A percentile compares a stretch with the other conserved stretches of the same genome.
phyloP scores from a whole-genome alignment of 2,113 vertebrate species.

The Scomber japonicus region DNA sequence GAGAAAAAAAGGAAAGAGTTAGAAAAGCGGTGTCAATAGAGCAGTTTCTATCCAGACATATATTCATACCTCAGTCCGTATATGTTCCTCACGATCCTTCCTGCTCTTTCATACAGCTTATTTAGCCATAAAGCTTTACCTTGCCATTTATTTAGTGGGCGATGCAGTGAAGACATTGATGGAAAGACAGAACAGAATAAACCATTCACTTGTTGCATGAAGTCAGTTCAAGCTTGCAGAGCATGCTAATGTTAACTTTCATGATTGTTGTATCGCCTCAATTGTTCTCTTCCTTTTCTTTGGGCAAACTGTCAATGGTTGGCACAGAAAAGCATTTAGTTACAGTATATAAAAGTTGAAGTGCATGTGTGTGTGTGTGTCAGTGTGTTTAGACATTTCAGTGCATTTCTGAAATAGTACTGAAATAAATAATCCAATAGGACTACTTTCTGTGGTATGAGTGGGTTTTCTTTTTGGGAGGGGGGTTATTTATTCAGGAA shows the following conservation, averaged over 20 bases:
- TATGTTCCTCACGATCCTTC: not conserved
- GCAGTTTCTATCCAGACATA: constrained; percentile 31
- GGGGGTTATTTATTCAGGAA: too few relatives aligned
- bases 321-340: too few relatives aligned
- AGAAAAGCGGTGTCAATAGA: constrained; percentile 59
- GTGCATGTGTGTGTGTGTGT: not conserved
- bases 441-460: too few relatives aligned
- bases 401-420: too few relatives aligned
- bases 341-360: not conserved
- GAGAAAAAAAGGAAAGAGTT: constrained; percentile 22
- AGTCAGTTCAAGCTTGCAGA: not conserved
- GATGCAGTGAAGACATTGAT: not conserved
- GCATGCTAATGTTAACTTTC: too few relatives aligned
- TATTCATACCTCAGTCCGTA: constrained; percentile 13
- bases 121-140: not conserved
- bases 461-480: too few relatives aligned
- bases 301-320: too few relatives aligned
- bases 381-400: too few relatives aligned
- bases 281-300: too few relatives aligned
- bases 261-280: too few relatives aligned
- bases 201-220: constrained; percentile 22
- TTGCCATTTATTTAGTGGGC: not conserved
- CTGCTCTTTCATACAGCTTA: not conserved
- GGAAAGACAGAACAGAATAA: not conserved
- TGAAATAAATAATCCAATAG: too few relatives aligned